These are phyloP conservation scores for Trididemnum miniatum DNA, from an alignment of 23 tunicate species.

Conservation along the genomic window DNA sequence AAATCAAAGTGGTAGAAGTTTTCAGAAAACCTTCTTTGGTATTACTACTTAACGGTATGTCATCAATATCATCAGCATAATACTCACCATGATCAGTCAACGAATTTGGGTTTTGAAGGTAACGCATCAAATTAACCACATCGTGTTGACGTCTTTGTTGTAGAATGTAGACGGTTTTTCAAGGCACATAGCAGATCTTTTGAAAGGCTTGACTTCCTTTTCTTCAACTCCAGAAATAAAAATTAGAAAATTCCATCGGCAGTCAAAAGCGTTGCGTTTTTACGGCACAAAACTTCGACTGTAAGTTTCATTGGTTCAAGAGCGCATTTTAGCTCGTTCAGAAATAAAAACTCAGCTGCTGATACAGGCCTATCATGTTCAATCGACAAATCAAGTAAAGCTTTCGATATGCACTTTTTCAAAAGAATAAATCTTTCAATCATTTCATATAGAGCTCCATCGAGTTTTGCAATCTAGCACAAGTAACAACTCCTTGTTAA, in stretches of 20 bases:
- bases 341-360: conserved; percentile 12
- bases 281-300: conserved; percentile 9
- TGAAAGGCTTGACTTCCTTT: conserved; percentile 21
- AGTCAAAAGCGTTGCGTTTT: conserved; percentile 19
- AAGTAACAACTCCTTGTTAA: conserved; percentile 14
- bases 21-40: conserved; percentile 18
- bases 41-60: conserved; percentile 16
- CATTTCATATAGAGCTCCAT: conserved; percentile 26
- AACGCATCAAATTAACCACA: conserved; percentile 19
- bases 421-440: conserved; percentile 19
- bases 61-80: conserved; percentile 22
- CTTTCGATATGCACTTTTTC: conserved; percentile 23
- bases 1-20: conserved; percentile 25
- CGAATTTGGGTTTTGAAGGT: conserved; percentile 26
- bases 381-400: conserved; percentile 28
- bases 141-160: conserved; percentile 33
- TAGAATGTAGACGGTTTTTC: conserved; percentile 24
- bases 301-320: conserved; percentile 24
- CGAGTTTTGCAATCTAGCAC: conserved; percentile 18
- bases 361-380: conserved; percentile 15
- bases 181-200: conserved; percentile 25
- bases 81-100: conserved; percentile 12
- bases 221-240: conserved; percentile 6
- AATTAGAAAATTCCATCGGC: conserved; percentile 12
- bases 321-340: conserved; percentile 16